These are phyloP conservation scores for Drosophila birchii DNA, from an alignment of 2,888 invertebrate species.

Conservation along the genomic window DNA sequence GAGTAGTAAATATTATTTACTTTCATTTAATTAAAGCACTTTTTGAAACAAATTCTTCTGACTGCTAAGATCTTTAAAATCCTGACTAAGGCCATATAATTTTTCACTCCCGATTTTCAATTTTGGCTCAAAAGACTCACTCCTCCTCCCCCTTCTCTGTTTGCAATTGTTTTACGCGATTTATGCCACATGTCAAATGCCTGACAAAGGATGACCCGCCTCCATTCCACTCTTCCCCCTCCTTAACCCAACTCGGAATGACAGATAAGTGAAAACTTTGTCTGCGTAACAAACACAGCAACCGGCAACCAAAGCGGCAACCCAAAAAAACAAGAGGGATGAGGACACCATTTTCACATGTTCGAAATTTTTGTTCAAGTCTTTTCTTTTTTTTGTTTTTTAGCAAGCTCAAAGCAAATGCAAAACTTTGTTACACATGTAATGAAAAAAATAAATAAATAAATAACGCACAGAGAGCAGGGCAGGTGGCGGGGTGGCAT, in stretches of 20 bases:
- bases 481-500: background rate
- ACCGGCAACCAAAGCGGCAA: slow-evolving; percentile 12
- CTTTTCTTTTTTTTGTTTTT: background rate
- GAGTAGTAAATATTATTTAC: background rate
- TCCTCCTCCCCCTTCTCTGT: slow-evolving; percentile 10
- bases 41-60: background rate
- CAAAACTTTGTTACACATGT: slow-evolving; percentile 78
- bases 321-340: slow-evolving; percentile 6
- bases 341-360: slow-evolving; percentile 33
- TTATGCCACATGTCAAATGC: slow-evolving; percentile 74
- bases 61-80: slow-evolving; percentile 32
- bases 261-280: slow-evolving; percentile 68
- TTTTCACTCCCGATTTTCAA: slow-evolving; percentile 33
- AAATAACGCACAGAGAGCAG: slow-evolving; percentile 54
- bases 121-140: background rate
- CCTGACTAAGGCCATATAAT: slow-evolving; percentile 41
- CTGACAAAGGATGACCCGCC: slow-evolving; percentile 72
- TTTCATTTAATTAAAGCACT: background rate
- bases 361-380: slow-evolving; percentile 35
- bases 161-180: slow-evolving; percentile 68
- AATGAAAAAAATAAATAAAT: slow-evolving; percentile 78
- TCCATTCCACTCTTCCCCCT: background rate
- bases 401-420: slow-evolving; percentile 73
- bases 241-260: slow-evolving; percentile 46
- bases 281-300: slow-evolving; percentile 34